Evolutionary conservation across 2,888 invertebrate genomes (phyloP), one percentile per base, ranked within the genome.

Genomic region (Amitus sp.): DNA sequence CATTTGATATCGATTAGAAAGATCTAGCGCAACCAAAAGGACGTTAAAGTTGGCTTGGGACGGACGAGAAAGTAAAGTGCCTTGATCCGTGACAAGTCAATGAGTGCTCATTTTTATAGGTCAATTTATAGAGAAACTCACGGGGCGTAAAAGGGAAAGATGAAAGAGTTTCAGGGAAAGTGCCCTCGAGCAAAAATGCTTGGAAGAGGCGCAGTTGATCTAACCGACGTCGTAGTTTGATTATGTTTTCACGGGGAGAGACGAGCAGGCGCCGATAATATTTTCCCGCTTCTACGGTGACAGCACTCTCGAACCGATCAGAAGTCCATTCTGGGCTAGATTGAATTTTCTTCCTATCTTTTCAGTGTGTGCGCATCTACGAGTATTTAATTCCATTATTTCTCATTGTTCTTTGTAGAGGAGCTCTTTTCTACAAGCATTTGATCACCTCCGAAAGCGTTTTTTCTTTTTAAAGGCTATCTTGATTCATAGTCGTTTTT

Each of bases 181-280:
- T 27, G 45, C 45, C 48, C 27, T 20, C 18, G 49, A 15, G 23
- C 20, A 23, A 39, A 62, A 57, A 56, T 52, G 43, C 52, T 34
- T 37, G 43, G 39, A 45, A 30, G 56, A 50, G 50, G 19, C n/a
- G 45, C 27, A 13, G 27, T 37, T 39, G 47, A 30, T 33, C 39
- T 50, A 40, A 46, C 20, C 39, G 2, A 33, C 13, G 37, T 27
- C 50, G 50, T 60, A 60, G 60, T 60, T 60, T 60, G 60, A 60
- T 60, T 60, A 54, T 60, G 60, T 60, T 54, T 54, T 42, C 42
- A 50, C 50, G 49, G 45, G 53, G 53, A 59, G 39, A 46, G 49
- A 59, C 49, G 53, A 49, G 47, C 47, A 50, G 52, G 28, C 17
- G 52, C 30, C 28, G 43, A 47, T 49, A 54, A 60, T 54, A 60